Evolutionary conservation across 2,888 invertebrate species (phyloP), one percentile per base, ranked within the genome.

Genomic region (Stenotaenia linearis): DNA sequence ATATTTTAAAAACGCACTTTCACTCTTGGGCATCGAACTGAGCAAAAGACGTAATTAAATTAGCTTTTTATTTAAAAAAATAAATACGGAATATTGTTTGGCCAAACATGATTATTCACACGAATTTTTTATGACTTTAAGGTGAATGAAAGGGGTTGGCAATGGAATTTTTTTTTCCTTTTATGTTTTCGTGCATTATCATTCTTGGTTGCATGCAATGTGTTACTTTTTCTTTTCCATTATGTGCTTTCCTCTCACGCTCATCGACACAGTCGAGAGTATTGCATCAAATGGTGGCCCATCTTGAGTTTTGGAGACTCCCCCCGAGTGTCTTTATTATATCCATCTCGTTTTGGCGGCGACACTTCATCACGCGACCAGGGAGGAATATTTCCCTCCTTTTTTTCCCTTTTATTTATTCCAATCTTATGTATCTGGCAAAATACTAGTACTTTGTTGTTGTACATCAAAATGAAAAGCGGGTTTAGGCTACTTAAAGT

Each of bases 221-320:
- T 61, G 61, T 25, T 61, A 15, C 61, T 23, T 61, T 28, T 56
- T 56, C 56, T 61, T 61, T 61, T 61, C 61, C 61, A 61, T 61
- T 61, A 61, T 61, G 61, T 28, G 45, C 15, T 61, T 12, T 15
- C 25, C 61, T 28, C 61, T 61, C 61, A 23, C 61, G 9, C 61
- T 23, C 61, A 61, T 61, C 61, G 61, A 61, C 61, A 61, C 61
- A 25, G 61, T 61, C 23, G 61, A 10, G 61, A 61, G 61, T 61
- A 61, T 61, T 23, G 61, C 61, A 61, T 61, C 61, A 61, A 61
- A 61, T 61, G 61, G 61, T 61, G 61, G 61, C 61, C 61, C 61
- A 61, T 61, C 61, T 61, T 23, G 61, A 61, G 61, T 61, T 61
- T 61, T 23, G 25, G 61, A 25, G 61, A 25, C 61, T 61, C 61